Percentiles rank a stretch among this genome's conserved stretches.
Evolutionary conservation across 2,113 vertebrate species (phyloP).

Genomic region (Bostrychus sinensis): DNA sequence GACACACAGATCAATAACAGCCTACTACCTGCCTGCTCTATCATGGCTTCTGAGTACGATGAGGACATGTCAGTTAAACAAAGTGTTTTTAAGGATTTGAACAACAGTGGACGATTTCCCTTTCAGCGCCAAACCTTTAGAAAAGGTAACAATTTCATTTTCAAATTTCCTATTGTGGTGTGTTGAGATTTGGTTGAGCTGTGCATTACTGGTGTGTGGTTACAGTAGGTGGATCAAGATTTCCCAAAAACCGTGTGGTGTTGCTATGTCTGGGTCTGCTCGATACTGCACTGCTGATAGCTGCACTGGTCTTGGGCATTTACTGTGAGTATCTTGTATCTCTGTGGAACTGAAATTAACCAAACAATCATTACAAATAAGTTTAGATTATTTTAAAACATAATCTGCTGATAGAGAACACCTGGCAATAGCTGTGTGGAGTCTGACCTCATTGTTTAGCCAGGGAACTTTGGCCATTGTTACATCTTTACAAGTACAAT

Average conservation of each 20-base stretch:
- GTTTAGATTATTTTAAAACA: background rate
- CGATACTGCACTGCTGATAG: conserved; percentile 55
- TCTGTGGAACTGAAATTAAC: background rate
- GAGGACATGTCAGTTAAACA: conserved; percentile 32
- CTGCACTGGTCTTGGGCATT: conserved; percentile 57
- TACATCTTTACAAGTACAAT: too few species aligned
- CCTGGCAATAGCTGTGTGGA: background rate
- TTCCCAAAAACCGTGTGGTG: conserved; percentile 46
- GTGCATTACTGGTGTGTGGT: conserved; percentile 23
- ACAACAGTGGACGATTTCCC: background rate
- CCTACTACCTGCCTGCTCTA: conserved; percentile 10
- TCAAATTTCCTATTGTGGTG: background rate
- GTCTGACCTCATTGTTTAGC: background rate
- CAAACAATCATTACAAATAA: background rate
- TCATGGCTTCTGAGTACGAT: conserved; percentile 25
- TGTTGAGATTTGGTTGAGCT: background rate
- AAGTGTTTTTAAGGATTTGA: conserved; percentile 29
- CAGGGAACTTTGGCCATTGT: background rate
- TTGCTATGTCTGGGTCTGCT: conserved; percentile 57
- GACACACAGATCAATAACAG: conserved; percentile 57
- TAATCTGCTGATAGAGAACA: too few species aligned
- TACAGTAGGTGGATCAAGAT: conserved; percentile 19
- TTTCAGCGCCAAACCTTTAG: conserved; percentile 17
- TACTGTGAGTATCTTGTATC: conserved; percentile 57
- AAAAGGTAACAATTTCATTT: conserved; percentile 48